Evolutionary conservation across 2,113 vertebrate genomes (phyloP), one percentile per base, ranked within the genome.

Genomic region (Calyptommatus sinebrachiatus): DNA sequence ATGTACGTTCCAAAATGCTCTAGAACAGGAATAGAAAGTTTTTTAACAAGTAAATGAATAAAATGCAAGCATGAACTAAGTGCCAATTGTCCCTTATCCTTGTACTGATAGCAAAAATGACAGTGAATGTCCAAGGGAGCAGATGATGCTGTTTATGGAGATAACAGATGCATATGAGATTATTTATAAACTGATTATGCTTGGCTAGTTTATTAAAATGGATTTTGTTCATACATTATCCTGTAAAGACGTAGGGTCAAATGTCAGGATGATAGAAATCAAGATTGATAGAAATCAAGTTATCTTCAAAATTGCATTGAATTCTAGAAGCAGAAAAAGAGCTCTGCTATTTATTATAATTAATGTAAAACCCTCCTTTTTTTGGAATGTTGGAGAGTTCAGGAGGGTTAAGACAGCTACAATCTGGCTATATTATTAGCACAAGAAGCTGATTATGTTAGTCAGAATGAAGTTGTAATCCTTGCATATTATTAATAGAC

Each of bases 201-300:
- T 28, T 80, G 68, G 35, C 18, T 12, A 48, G 57, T 31, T 29
- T 62, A 80, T 41, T 70, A 61, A 4, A 46, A 45, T 79, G 60
- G 48, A 70, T 74, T 79, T 67, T 41, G 0, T 85, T 68, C 18
- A 20, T 41, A 57, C 20, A 48, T 71, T 3, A 1, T 73, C 57
- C 12, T n/a, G 9, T 50, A 11, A 62, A 50, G 63, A 72, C 72
- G 70, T 67, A 67, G 46, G 79, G 71, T 81, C 18, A 72, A 88
- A 72, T 31, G 76, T 66, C 3, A 77, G 20, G 12, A 24, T 62
- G 29, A 31, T 22, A 76, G 76, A 66, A 74, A 16, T 83, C 10
- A 29, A 77, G 26, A 14, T 41, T 45, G 69, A 71, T 14, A 73
- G 78, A 71, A 79, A 24, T 77, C 7, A 45, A 63, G 29, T 41